Conservation (phyloP, 1,140 invertebrate genomes). For the Drosophila yakuba region DNA sequence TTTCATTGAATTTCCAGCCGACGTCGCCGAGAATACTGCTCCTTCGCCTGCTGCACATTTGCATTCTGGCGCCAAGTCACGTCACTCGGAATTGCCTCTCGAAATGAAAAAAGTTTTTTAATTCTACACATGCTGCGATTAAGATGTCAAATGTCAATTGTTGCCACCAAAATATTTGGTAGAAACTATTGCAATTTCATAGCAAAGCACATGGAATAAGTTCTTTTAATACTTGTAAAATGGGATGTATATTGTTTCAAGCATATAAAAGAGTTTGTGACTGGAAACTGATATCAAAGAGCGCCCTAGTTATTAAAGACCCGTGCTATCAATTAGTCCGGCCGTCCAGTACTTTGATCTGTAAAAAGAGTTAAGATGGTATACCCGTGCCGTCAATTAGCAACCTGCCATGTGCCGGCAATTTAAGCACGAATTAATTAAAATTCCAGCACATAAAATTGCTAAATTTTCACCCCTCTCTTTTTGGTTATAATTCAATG, state of each 20-base stretch:
- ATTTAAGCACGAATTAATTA: conserved; percentile 57
- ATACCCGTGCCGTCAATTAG: conserved; percentile 12
- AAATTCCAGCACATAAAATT: conserved; percentile 43
- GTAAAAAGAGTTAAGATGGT: background rate
- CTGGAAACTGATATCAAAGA: background rate
- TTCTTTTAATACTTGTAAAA: background rate
- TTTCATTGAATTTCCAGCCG: conserved; percentile 55
- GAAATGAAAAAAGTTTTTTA: conserved; percentile 62
- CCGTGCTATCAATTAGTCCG: conserved; percentile 58
- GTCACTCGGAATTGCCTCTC: conserved; percentile 31
- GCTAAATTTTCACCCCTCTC: background rate
- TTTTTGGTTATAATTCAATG: background rate
- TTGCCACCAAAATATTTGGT: conserved; percentile 2
- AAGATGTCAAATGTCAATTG: conserved; percentile 63
- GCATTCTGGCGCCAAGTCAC: conserved; percentile 42
- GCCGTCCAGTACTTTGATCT: conserved; percentile 51
- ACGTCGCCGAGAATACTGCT: background rate
- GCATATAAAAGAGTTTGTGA: background rate
- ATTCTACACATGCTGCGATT: conserved; percentile 62
- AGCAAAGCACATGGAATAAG: background rate
- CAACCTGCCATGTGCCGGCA: conserved; percentile 20
- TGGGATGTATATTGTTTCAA: too few species aligned
- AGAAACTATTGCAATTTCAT: conserved; percentile 19
- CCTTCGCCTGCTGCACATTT: conserved; percentile 38
- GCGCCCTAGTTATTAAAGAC: conserved; percentile 28